Conservation (phyloP, 2,113 vertebrate species). For the Phocoena sinus region DNA sequence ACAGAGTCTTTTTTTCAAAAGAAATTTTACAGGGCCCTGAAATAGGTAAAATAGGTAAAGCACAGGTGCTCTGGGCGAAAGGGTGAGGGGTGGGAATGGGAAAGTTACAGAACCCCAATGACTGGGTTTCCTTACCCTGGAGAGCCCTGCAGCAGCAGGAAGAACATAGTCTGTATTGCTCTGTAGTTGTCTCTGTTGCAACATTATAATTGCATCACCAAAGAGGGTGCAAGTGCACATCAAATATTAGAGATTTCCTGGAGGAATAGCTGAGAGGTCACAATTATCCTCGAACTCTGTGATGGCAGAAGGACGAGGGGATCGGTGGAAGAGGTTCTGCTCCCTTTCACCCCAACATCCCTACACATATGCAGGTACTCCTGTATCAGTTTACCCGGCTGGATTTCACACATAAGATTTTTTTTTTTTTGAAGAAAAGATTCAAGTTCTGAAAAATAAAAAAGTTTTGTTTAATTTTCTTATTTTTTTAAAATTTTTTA, state of each 20-base stretch:
- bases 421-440: background rate
- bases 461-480: background rate
- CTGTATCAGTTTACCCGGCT: background rate
- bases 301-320: background rate
- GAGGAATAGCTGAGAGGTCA: background rate
- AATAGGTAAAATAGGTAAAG: background rate
- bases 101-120: background rate
- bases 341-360: background rate
- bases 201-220: background rate
- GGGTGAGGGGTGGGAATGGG: too few relatives aligned
- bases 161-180: background rate
- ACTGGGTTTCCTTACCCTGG: background rate
- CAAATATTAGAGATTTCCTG: background rate
- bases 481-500: background rate
- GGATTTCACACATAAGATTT: background rate
- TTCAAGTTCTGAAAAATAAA: background rate
- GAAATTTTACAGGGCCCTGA: background rate
- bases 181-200: background rate
- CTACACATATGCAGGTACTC: background rate
- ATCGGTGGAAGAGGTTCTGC: background rate
- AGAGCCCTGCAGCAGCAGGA: background rate
- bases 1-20: background rate
- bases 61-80: background rate
- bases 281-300: background rate
- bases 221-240: background rate